These are phyloP conservation scores for Oryzias sinensis DNA, from an alignment of 2,797 vertebrate genomes.

Conservation along the genomic window DNA sequence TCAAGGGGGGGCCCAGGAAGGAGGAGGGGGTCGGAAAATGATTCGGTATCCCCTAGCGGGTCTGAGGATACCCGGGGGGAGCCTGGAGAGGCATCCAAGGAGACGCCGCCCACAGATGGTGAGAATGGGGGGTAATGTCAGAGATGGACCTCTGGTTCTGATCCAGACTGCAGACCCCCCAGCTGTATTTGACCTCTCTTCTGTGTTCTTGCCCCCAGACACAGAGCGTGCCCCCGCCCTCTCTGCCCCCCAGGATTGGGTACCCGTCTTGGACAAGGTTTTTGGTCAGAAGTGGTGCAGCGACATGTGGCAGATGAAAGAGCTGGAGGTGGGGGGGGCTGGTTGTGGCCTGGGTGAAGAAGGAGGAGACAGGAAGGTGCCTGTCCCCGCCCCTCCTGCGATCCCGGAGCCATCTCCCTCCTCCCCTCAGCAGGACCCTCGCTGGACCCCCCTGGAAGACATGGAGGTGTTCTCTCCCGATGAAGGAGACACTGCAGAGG, in stretches of 20 bases:
- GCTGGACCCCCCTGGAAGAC: constrained; percentile 75
- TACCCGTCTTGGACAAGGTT: constrained; percentile 80
- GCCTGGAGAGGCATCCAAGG: constrained; percentile 22
- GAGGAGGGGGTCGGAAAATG: constrained; percentile 53
- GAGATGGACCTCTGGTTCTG: background rate
- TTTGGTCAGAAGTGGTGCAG: constrained; percentile 81
- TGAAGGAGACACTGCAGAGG: background rate
- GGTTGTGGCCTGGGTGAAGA: constrained; percentile 18
- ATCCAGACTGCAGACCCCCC: background rate
- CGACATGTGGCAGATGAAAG: constrained; percentile 72
- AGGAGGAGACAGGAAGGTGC: constrained; percentile 2
- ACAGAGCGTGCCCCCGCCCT: constrained; percentile 52
- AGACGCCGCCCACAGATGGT: constrained; percentile 23
- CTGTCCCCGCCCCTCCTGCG: constrained; percentile 22
- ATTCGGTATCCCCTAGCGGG: constrained; percentile 60
- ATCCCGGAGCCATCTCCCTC: constrained; percentile 62
- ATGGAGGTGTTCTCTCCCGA: constrained; percentile 71
- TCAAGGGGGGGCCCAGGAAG: constrained; percentile 4
- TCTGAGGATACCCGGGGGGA: constrained; percentile 60
- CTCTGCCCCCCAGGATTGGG: constrained; percentile 76
- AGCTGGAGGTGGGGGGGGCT: constrained; percentile 13
- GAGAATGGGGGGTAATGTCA: constrained; percentile 6
- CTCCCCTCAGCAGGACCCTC: constrained; percentile 67
- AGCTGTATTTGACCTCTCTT: too few species aligned
- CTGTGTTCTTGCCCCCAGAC: constrained; percentile 22